Evolutionary conservation across 2,888 invertebrate species (phyloP), one percentile per base, ranked within the genome.

Genomic region (Tridacna crocea): DNA sequence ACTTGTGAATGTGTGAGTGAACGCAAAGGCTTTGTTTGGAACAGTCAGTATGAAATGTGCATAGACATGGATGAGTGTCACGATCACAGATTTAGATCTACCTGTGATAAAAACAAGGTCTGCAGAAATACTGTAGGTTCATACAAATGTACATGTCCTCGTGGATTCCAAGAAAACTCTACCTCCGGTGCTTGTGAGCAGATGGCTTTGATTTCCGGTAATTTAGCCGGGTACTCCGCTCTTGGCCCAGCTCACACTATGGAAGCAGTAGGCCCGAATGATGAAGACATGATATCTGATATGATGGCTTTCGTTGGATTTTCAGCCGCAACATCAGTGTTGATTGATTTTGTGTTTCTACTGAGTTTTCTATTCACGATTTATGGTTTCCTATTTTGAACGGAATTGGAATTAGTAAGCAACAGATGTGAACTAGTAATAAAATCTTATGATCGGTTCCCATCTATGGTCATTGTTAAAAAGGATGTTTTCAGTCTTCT

Each of bases 31-130:
- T 91, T 89, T 70, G 72, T 76, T 26, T 93, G 91, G 90, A 90
- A 87, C 68, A 85, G 87, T 10, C 78, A 82, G 47, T 90, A 79
- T 76, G 76, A 81, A 17, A 61, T 91, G 27, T 92, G 92, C 77
- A 84, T 91, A n/a, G 91, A 92, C 76, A 79, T 72, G 26, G 91
- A 91, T 82, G 91, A 91, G 70, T 91, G 91, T 61, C 80, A 81
- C 65, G 84, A 88, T n/a, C 82, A 70, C 2, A 77, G 26, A 19
- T 10, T 36, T 27, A 24, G 46, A 0, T 75, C 65, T 0, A 55
- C 80, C 19, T 90, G 90, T 73, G 78, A 80, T 0, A 61, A 72
- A 3, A 80, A 83, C 74, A 78, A 85, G 77, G 70, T 89, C 8
- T 91, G 91, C 63, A 86, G 85, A 36, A 91, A 91, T 75, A 85